Base-by-base conservation (phyloP, 2,113 vertebrate species). In the Cavia porcellus region DNA sequence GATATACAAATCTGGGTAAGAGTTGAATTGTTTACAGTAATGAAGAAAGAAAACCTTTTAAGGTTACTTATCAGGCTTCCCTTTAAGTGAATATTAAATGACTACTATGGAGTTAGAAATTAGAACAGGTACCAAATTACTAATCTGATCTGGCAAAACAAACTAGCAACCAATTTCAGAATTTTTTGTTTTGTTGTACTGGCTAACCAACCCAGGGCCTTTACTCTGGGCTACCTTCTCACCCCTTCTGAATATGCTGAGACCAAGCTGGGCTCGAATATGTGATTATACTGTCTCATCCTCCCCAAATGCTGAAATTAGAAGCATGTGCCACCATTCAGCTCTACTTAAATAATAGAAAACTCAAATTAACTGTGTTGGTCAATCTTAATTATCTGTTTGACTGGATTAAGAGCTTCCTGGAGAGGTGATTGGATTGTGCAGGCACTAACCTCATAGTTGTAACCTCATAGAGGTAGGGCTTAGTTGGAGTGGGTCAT, bases 101-200 rank as follows among this genome's bases (percentile, higher is more conserved):
- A 92, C 28, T 24, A 59, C 64, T 77, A 66, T 13, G 91, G 52
- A 79, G 30, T 75, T 24, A 81, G 7, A 82, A 59, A 70, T 89
- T 94, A 62, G 81, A 89, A 94, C 86, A 94, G 57, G 50, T 61
- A 68, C 59, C 50, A 38, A 74, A 77, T 55, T 87, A 77, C 42
- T 90, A 77, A 96, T 90, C 61, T 80, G 55, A 10, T 35, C 13
- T 86, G 32, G n/a, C 50, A 32, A 96, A 55, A 96, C 22, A 92
- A 87, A 72, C 45, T 38, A 90, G 62, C 24, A 84, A 14, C 28
- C 50, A 89, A 74, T 38, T 92, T 47, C 47, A 89, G 45, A 74
- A 42, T n/a, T 72, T 84, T 3, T 90, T 82, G 28, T 50, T 59
- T 82, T 82, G 19, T 82, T 13, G 55, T 59, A n/a, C 55, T 77